phyloP scores from a whole-genome alignment of 2,888 invertebrate species.

The Sycophila texana region DNA sequence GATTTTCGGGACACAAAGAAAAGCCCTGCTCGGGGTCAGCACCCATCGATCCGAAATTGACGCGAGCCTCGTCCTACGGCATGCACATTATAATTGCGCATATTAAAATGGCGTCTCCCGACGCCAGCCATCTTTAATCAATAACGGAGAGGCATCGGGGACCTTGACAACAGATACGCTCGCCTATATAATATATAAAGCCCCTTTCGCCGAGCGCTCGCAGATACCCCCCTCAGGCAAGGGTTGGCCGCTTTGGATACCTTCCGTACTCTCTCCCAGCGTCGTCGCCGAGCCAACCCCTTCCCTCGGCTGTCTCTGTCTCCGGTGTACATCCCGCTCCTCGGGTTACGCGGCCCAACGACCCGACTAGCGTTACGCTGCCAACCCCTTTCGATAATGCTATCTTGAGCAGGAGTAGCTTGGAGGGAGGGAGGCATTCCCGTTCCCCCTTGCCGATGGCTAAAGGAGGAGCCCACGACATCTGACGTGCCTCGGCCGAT shows the following conservation, averaged over 20 bases:
- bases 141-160: slow-evolving; percentile 75
- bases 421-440: slow-evolving; percentile 11
- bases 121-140: slow-evolving; percentile 75
- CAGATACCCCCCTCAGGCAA: slow-evolving; percentile 68
- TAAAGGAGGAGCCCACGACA: slow-evolving; percentile 23
- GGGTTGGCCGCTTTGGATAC: slow-evolving; percentile 66
- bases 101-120: slow-evolving; percentile 74
- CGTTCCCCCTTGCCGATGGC: slow-evolving; percentile 24
- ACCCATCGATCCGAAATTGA: not conserved
- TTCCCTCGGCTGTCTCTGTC: slow-evolving; percentile 35
- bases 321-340: slow-evolving; percentile 47
- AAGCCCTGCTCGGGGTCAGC: slow-evolving; percentile 5
- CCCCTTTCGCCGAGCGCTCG: slow-evolving; percentile 67
- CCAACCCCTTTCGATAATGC: slow-evolving; percentile 56
- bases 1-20: slow-evolving; percentile 61
- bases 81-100: slow-evolving; percentile 75
- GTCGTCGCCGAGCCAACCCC: slow-evolving; percentile 29
- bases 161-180: slow-evolving; percentile 76
- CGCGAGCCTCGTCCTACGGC: slow-evolving; percentile 25
- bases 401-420: slow-evolving; percentile 17
- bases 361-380: slow-evolving; percentile 56
- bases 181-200: slow-evolving; percentile 25
- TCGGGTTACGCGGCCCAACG: slow-evolving; percentile 66
- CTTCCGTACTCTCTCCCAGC: slow-evolving; percentile 53
- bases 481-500: slow-evolving; percentile 16